phyloP scores from a whole-genome alignment of 2,113 vertebrate species.

The Candoia aspera region DNA sequence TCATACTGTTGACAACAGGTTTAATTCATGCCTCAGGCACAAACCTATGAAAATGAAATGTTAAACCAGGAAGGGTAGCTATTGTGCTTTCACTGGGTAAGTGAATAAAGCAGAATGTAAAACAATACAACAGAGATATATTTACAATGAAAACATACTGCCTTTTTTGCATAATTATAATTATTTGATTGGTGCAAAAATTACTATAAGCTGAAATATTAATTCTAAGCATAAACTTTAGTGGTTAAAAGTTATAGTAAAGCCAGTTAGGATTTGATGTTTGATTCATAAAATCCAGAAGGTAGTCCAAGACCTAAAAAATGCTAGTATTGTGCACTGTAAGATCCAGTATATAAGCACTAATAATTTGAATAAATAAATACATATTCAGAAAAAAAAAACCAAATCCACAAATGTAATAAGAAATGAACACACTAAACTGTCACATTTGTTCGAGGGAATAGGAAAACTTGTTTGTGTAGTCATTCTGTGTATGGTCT shows the following conservation, averaged over 20 bases:
- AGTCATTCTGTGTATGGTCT: background rate
- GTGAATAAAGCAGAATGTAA: constrained; percentile 15
- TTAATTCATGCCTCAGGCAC: background rate
- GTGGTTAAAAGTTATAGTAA: constrained; percentile 30
- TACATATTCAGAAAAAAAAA: background rate
- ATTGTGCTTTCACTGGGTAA: constrained; percentile 28
- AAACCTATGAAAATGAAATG: constrained; percentile 3
- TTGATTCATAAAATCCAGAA: background rate
- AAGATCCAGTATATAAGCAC: background rate
- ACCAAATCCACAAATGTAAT: background rate
- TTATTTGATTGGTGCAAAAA: constrained; percentile 16
- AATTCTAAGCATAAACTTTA: constrained; percentile 22
- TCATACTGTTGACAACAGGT: constrained; percentile 29
- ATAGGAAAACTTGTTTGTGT: background rate
- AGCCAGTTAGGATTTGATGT: background rate
- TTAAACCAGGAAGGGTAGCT: constrained; percentile 33
- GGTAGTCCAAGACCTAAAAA: background rate
- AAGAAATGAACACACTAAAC: background rate
- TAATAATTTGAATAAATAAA: background rate
- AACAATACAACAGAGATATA: constrained; percentile 25
- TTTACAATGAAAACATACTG: constrained; percentile 37
- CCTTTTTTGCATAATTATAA: constrained; percentile 31
- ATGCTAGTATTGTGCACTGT: background rate
- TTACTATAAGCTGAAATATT: constrained; percentile 11
- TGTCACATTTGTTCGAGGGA: background rate